These are phyloP conservation scores for Drosophila pseudoobscura DNA, from an alignment of 1,140 invertebrate genomes.

Conservation along the genomic window DNA sequence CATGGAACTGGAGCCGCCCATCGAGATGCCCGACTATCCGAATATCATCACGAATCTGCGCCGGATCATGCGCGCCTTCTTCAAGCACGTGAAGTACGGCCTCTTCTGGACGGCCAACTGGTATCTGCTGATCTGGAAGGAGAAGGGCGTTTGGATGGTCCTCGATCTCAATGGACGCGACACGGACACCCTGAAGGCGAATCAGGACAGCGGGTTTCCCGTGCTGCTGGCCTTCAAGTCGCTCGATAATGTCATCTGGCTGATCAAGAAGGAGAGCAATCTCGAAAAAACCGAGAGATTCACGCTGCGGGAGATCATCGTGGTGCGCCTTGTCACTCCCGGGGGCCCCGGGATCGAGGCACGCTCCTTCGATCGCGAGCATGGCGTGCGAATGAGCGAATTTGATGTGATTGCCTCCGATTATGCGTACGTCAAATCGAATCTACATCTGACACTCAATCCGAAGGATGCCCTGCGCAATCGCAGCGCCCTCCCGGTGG, in stretches of 20 bases:
- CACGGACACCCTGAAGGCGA: constrained; percentile 27
- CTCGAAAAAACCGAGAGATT: constrained; percentile 43
- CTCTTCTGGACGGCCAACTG: constrained; percentile 50
- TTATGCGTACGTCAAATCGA: constrained; percentile 71
- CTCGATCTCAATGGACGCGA: constrained; percentile 62
- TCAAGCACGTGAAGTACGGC: constrained; percentile 39
- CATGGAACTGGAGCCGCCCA: constrained; percentile 56
- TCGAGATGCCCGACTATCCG: constrained; percentile 40
- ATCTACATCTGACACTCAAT: constrained; percentile 66
- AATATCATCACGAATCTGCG: constrained; percentile 38
- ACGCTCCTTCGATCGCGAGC: constrained; percentile 51
- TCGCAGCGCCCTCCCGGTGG: constrained; percentile 69
- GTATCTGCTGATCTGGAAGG: constrained; percentile 69
- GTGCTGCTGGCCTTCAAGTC: constrained; percentile 49
- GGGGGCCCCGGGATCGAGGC: constrained; percentile 28
- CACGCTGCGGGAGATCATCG: constrained; percentile 52
- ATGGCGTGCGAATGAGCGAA: constrained; percentile 63
- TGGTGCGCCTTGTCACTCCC: constrained; percentile 52
- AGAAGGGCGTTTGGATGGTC: constrained; percentile 65
- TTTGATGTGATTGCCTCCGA: constrained; percentile 72
- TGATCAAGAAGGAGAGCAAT: constrained; percentile 57
- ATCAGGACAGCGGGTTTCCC: constrained; percentile 39
- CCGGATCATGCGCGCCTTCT: constrained; percentile 40
- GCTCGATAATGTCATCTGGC: constrained; percentile 62
- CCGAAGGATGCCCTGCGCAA: constrained; percentile 64